Evolutionary conservation across 2,888 invertebrate genomes (phyloP).

Genomic region (Scrobipalpa atriplicella): DNA sequence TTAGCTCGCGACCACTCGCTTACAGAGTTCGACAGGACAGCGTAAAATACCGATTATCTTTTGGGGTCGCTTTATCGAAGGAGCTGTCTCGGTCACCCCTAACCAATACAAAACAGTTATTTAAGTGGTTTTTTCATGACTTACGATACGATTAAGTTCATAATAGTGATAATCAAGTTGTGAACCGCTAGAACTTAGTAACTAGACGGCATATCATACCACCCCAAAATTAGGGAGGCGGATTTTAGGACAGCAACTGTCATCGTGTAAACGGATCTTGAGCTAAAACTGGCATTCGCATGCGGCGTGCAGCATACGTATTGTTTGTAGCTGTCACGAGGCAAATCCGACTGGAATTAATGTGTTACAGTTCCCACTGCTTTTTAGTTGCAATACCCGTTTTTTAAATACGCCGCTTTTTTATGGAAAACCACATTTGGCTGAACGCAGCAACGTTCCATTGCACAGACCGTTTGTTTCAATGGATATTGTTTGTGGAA

Average conservation of each 20-base stretch:
- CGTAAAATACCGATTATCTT: too few species aligned
- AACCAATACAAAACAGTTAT: too few species aligned
- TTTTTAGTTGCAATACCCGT: constrained; percentile 34
- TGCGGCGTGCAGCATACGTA: constrained; percentile 50
- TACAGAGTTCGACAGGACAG: too few species aligned
- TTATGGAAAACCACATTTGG: constrained; percentile 19
- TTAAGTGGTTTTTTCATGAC: too few species aligned
- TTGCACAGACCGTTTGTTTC: constrained; percentile 17
- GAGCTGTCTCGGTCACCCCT: too few species aligned
- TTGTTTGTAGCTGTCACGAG: constrained; percentile 58
- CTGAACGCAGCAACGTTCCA: constrained; percentile 20
- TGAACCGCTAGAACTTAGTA: too few species aligned
- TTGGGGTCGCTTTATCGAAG: too few species aligned
- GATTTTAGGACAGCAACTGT: background rate
- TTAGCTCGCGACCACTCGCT: too few species aligned
- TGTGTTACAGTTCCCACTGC: constrained; percentile 44
- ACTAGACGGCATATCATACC: too few species aligned
- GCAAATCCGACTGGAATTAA: constrained; percentile 48
- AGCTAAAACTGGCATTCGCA: constrained; percentile 62
- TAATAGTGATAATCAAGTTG: too few species aligned
- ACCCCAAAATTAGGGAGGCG: too few species aligned
- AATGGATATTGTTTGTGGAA: constrained; percentile 20
- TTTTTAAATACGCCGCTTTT: constrained; percentile 26
- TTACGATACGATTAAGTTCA: too few species aligned
- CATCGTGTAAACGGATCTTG: constrained; percentile 36